Evolutionary conservation across 2,797 vertebrate species (phyloP), one percentile per base, ranked within the genome.

Genomic region (Halcyon chelicuti): DNA sequence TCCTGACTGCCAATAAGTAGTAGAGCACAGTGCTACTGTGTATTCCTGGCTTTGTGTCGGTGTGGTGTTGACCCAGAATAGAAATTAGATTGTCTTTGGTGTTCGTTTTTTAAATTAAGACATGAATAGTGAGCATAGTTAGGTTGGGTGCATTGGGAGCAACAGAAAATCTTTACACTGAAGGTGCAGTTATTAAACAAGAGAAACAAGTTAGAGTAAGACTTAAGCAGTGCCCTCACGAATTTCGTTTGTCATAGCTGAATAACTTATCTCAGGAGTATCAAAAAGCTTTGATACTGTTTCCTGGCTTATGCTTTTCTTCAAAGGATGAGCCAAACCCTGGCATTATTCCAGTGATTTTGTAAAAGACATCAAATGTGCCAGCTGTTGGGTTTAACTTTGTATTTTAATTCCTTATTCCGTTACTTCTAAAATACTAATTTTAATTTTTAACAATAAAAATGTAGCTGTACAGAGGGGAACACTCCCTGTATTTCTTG

Each of bases 1-100:
- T 93, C 92, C 95, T 96, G 94, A 96, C 96, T 96, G 92, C 95
- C 94, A 96, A 94, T 95, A 88, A 97, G 95, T 88, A 81, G 88
- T 73, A 76, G 42, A 96, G 88, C 88, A 96, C 86, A 96, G 95
- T 67, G 92, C 88, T 79, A 15, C 94, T 97, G 88, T 96, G 94
- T 95, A 33, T 93, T 95, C 73, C 52, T 75, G 73, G 88, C 73
- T 83, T 90, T 86, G 73, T 83, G 86, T 62, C 4, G 9, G 79
- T 35, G 7, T 60, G 83, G 74, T 67, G 76, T 90, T 88, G 74
- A 94, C 83, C 66, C 71, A 93, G 95, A 95, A 96, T 67, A 88
- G 84, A 73, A 95, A 96, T 88, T 13, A 9, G 51, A 78, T 94
- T 93, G 90, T 88, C 54, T 86, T 42, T 51, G 47, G 33, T 91